Evolutionary conservation across 2,113 vertebrate genomes (phyloP), one percentile per base, ranked within the genome.

Genomic region (Girardinichthys multiradiatus): DNA sequence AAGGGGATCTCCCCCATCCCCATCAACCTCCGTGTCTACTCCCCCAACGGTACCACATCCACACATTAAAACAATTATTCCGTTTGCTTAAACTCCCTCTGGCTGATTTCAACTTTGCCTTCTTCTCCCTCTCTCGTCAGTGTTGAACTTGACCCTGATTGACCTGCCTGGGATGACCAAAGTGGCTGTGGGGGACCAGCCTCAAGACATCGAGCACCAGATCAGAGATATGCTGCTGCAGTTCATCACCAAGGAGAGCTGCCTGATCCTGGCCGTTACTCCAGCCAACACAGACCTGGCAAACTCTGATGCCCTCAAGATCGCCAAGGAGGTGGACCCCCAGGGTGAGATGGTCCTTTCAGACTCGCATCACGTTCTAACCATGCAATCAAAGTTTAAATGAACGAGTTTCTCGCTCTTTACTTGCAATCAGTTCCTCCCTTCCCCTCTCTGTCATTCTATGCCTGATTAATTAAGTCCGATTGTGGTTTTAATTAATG

Each of bases 101-200:
- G 31, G 28, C 42, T 57, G 13, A 29, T 12, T 37, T 73, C 61
- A n/a, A n/a, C 29, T 14, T 54, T 19, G 51, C 13, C 9, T 66
- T 33, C 21, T 75, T 66, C 71, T 6, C 57, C 35, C 14, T 2
- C 24, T 4, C 10, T 66, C 74, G 12, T 77, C 84, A 99, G 98
- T 99, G 83, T 73, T 99, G 85, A 99, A 99, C 92, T 85, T 99
- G 94, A 99, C 98, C 0, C 93, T 99, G 82, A 99, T 99, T 9
- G 98, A 99, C 90, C 95, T 99, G 0, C 98, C 98, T 15, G 98
- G 98, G 4, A 99, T 99, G 95, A 99, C 98, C 70, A 99, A 99
- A 84, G 96, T 99, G 26, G 97, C 98, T 0, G 97, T 99, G 6
- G 98, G 98, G 60, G 98, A 99, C 88, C 98, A 99, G 77, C 98